Evolutionary conservation across 2,888 invertebrate species (phyloP).

Genomic region (Rotaria magnacalcarata): DNA sequence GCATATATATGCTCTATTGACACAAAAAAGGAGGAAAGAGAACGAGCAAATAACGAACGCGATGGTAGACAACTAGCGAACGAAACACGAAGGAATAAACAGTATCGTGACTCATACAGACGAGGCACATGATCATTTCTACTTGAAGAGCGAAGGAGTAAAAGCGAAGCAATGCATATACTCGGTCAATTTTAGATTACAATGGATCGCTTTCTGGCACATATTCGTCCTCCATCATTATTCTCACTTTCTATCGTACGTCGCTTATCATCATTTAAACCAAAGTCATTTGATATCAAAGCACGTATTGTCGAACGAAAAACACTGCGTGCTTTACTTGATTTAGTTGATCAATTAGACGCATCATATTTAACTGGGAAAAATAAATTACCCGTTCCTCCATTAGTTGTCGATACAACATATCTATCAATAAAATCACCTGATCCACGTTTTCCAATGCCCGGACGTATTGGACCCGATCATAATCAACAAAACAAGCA

Average conservation of each 20-base stretch:
- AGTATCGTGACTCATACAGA: not conserved
- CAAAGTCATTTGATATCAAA: not conserved
- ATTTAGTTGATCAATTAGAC: not conserved
- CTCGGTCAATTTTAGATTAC: not conserved
- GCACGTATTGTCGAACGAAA: not conserved
- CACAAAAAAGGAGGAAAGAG: not conserved
- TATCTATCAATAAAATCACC: not conserved
- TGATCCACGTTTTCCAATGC: not conserved
- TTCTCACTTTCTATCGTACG: not conserved
- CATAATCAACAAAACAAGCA: too few species aligned
- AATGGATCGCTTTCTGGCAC: not conserved
- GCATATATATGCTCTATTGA: not conserved
- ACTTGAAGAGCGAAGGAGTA: not conserved
- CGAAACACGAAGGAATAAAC: not conserved
- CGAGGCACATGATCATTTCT: not conserved
- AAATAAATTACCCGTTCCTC: not conserved
- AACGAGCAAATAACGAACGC: not conserved
- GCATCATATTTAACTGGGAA: not conserved
- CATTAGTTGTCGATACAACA: constrained; percentile 11
- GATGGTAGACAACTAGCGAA: too few species aligned
- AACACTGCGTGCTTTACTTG: not conserved
- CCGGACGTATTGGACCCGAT: constrained; percentile 17
- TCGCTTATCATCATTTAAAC: constrained; percentile 25
- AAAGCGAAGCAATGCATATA: not conserved
- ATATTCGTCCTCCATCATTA: not conserved